Base-by-base conservation (phyloP, 2,888 invertebrate genomes). In the Marasmarcha lunaedactyla region DNA sequence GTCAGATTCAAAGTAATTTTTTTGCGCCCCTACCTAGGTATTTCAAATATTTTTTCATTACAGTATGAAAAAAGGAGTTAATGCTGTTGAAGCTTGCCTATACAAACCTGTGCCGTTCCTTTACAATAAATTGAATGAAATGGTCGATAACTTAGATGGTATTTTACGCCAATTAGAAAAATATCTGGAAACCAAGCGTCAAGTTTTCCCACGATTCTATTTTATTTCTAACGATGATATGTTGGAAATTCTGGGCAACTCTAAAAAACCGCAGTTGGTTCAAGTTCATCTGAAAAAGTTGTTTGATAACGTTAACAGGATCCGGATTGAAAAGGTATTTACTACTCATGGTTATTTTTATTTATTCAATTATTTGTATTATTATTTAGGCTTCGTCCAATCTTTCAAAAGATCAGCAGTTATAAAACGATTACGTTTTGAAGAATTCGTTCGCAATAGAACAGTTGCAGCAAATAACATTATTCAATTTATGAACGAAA, bases 181-280 rank as follows among this genome's bases (percentile, higher is more conserved):
- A 60, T 96, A 95, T 68, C 79, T 96, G 45, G 95, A 96, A 76
- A 90, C 91, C 0, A 96, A 96, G 62, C 85, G 95, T n/a, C 90
- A 92, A 65, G 64, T 93, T 34, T 96, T 96, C 69, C 95, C 95
- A 10, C 66, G 89, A 50, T 89, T 89, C 64, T 89, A 89, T 61
- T 89, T 89, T 52, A 89, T 77, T 74, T 89, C 84, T 1, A 84
- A 84, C 40, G 84, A 84, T 55, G 93, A 93, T 59, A 76, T 93
- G 50, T 68, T 93, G 38, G 93, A 95, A 71, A 94, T 95, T 49
- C 85, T 95, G 42, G 95, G 94, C 0, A 94, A 95, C 65, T 90
- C 94, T 0, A 93, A 90, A 55, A 90, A 88, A 52, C 95, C 95
- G 0, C 91, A 92, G 54, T 76, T 90, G 35, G 89, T 96, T 41